Evolutionary conservation across 2,888 invertebrate species (phyloP).

Genomic region (Galeruca laticollis): DNA sequence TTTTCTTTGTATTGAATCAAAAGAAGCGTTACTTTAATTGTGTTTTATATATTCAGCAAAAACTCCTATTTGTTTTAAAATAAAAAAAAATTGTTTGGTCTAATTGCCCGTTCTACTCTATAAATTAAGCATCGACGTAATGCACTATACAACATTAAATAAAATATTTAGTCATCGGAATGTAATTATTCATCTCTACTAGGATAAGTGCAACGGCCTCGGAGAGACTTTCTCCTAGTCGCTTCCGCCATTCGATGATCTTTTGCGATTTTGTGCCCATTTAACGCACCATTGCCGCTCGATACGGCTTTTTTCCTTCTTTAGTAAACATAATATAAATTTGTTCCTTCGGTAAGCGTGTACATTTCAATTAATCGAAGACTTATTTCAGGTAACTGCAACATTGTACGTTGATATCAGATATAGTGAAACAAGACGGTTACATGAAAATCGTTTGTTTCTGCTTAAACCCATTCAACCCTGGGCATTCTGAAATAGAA

Average conservation of each 20-base stretch:
- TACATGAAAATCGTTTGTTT: no score
- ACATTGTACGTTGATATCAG: no score
- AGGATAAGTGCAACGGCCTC: not conserved
- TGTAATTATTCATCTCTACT: slow-evolving; percentile 10
- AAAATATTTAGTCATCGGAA: slow-evolving; percentile 11
- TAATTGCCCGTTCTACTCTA: not conserved
- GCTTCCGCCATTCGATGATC: slow-evolving; percentile 2
- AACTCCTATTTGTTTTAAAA: not conserved
- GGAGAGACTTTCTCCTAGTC: not conserved
- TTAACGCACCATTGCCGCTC: not conserved
- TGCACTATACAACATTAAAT: not conserved
- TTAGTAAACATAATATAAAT: not conserved
- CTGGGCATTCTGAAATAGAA: no score
- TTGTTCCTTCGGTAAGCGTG: no score
- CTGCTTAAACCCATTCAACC: no score
- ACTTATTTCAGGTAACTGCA: no score
- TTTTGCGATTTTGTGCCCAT: slow-evolving; percentile 12
- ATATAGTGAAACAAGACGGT: no score
- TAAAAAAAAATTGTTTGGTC: not conserved
- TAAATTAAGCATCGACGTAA: not conserved
- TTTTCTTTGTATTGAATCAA: no score
- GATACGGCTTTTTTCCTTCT: not conserved
- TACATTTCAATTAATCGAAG: no score
- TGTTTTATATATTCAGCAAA: no score
- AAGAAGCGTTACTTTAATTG: no score